phyloP scores from a whole-genome alignment of 2,113 vertebrate species.

The Terrapene triunguis region DNA sequence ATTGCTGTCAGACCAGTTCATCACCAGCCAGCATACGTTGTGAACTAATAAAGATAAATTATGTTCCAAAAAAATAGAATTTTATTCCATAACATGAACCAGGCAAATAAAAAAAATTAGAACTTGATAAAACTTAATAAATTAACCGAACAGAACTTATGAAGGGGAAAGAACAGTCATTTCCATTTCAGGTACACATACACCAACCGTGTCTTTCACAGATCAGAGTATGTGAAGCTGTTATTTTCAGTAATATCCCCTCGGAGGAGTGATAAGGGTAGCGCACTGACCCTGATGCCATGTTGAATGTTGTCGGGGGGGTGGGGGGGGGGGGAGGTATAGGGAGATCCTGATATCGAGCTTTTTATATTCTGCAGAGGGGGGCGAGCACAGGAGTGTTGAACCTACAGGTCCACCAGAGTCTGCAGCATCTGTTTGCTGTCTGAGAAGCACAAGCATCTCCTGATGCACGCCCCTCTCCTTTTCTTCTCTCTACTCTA shows the following conservation, averaged over 20 bases:
- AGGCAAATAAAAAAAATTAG: background rate
- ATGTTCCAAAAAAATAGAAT: background rate
- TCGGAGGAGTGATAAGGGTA: background rate
- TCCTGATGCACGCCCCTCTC: too few species aligned
- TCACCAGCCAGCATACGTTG: background rate
- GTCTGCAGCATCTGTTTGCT: background rate
- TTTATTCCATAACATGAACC: background rate
- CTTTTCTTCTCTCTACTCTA: too few species aligned
- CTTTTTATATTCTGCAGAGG: background rate
- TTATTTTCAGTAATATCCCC: background rate
- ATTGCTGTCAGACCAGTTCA: background rate
- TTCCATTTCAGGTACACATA: background rate
- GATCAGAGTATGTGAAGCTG: background rate
- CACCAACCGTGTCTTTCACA: background rate
- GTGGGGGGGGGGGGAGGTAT: fast-evolving
- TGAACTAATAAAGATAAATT: background rate
- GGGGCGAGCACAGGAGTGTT: background rate
- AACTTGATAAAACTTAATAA: background rate
- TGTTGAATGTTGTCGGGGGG: background rate
- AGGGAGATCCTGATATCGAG: background rate
- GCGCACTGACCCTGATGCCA: background rate
- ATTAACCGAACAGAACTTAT: background rate
- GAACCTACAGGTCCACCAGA: background rate
- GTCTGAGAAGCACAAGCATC: too few species aligned
- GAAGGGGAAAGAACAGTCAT: background rate